Evolutionary conservation across 2,113 vertebrate genomes (phyloP).

Genomic region (Malurus melanocephalus): DNA sequence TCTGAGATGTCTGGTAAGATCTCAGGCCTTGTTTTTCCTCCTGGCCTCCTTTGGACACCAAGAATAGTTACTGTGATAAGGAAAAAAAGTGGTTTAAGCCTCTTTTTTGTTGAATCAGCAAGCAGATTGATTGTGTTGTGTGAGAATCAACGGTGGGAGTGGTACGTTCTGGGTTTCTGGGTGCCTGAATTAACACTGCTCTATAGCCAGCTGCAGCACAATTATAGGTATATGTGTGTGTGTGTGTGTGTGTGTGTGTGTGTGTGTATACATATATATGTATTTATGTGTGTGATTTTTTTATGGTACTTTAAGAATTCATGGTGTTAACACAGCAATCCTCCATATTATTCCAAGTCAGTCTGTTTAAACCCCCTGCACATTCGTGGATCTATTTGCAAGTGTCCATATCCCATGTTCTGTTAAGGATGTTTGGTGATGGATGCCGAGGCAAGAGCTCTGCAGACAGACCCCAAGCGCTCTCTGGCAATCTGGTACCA

Average conservation of each 20-base stretch:
- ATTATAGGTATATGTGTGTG: accelerated
- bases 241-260: accelerated
- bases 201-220: neutral
- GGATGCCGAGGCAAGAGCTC: neutral
- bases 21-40: neutral
- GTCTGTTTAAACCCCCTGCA: neutral
- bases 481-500: accelerated
- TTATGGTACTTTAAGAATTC: neutral
- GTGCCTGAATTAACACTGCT: neutral
- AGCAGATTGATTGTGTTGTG: neutral
- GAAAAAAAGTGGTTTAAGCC: neutral
- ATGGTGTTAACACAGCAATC: neutral
- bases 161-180: neutral
- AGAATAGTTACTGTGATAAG: neutral
- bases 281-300: neutral
- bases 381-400: neutral
- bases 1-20: neutral
- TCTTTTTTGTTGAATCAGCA: neutral
- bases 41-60: neutral
- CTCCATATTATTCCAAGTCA: neutral
- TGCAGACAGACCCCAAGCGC: neutral
- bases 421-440: accelerated
- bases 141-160: neutral
- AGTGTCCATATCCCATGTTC: accelerated
- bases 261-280: neutral